Conservation (phyloP, 2,113 vertebrate species). For the Callipepla californica region DNA sequence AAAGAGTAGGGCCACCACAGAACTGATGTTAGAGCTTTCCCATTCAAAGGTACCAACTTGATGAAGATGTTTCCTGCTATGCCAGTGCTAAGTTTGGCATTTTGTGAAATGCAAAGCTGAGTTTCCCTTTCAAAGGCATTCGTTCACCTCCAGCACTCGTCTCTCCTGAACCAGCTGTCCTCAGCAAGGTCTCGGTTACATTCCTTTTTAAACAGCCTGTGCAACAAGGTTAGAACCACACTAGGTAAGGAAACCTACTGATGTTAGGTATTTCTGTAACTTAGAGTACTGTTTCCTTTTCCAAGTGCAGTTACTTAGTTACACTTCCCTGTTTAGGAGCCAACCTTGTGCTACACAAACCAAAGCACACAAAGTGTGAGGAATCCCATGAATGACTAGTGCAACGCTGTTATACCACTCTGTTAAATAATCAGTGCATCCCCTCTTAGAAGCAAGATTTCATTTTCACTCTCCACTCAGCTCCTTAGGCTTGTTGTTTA, state of each 20-base stretch:
- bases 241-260: not conserved
- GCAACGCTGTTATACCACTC: rapidly evolving
- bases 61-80: not conserved
- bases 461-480: not conserved
- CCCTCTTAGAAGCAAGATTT: not conserved
- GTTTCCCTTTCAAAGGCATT: not conserved
- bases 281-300: not conserved
- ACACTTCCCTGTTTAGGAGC: not conserved
- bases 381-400: too few relatives aligned
- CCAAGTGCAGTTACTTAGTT: not conserved
- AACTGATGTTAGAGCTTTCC: not conserved
- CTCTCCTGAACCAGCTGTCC: not conserved
- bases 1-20: not conserved
- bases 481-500: not conserved
- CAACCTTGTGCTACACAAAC: not conserved
- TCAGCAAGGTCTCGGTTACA: not conserved
- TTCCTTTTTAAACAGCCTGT: not conserved
- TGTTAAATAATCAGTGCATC: not conserved
- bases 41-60: not conserved
- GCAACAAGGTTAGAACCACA: not conserved
- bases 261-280: not conserved
- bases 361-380: rapidly evolving
- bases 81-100: rapidly evolving
- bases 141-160: rapidly evolving
- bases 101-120: not conserved